These are phyloP conservation scores for Coregonus suidteri DNA, from an alignment of 2,797 vertebrate species.

Conservation along the genomic window DNA sequence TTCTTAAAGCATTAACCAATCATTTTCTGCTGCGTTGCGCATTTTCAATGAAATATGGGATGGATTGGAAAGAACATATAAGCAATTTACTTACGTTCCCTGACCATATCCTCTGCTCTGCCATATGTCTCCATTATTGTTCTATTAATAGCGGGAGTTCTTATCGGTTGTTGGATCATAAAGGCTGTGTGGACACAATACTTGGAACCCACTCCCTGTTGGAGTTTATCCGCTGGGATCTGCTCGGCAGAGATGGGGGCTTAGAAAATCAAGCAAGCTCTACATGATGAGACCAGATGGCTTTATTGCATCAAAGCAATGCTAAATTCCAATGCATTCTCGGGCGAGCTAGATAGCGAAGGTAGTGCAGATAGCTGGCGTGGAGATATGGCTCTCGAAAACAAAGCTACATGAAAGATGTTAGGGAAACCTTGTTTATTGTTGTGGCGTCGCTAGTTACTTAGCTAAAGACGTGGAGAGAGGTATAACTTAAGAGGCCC, in stretches of 20 bases:
- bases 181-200: neutral
- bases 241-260: slow-evolving; percentile 34
- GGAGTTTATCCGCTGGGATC: slow-evolving; percentile 34
- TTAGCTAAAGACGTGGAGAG: neutral
- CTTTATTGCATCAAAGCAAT: slow-evolving; percentile 43
- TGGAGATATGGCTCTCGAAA: slow-evolving; percentile 40
- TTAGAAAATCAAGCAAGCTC: slow-evolving; percentile 33
- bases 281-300: slow-evolving; percentile 43
- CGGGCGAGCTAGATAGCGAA: slow-evolving; percentile 10
- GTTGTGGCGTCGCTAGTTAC: neutral
- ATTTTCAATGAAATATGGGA: slow-evolving; percentile 20
- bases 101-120: neutral
- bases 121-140: neutral
- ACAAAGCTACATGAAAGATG: slow-evolving; percentile 47
- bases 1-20: slow-evolving; percentile 27
- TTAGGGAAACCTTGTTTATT: neutral
- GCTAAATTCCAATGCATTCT: slow-evolving; percentile 29
- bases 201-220: slow-evolving; percentile 32
- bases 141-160: neutral
- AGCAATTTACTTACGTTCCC: slow-evolving; percentile 5
- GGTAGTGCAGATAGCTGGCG: slow-evolving; percentile 30
- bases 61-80: slow-evolving; percentile 20
- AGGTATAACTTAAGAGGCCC: neutral
- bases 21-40: slow-evolving; percentile 6
- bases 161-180: slow-evolving; percentile 1